phyloP scores from a whole-genome alignment of 2,113 vertebrate species.

The Diadophis punctatus region DNA sequence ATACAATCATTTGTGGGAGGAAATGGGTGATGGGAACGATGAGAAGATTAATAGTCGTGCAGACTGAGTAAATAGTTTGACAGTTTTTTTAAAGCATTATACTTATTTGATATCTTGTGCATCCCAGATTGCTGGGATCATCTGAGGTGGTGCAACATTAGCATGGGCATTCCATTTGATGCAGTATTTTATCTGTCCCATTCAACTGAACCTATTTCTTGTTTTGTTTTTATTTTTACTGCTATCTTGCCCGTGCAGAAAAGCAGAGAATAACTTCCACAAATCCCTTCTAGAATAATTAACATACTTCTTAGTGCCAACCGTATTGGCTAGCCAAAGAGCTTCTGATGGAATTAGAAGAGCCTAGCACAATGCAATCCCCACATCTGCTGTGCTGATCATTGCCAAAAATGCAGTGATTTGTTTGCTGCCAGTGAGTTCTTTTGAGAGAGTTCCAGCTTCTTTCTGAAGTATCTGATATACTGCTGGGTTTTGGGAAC shows the following conservation, averaged over 20 bases:
- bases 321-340: constrained; percentile 14
- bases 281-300: constrained; percentile 19
- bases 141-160: rapidly evolving
- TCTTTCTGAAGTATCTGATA: neutral
- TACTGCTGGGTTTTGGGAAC: neutral
- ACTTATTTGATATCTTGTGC: neutral
- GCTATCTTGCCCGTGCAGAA: constrained; percentile 32
- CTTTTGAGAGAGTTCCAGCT: neutral
- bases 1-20: no score
- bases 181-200: neutral
- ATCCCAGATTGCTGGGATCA: rapidly evolving
- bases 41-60: no score
- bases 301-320: neutral
- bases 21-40: no score
- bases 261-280: neutral
- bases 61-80: no score
- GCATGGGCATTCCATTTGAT: rapidly evolving
- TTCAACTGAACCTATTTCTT: neutral
- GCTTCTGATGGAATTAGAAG: neutral
- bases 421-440: neutral
- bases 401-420: neutral
- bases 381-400: neutral
- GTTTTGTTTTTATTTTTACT: neutral
- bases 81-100: neutral
- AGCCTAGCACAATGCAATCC: neutral